Percentiles rank a stretch among this genome's conserved stretches.
phyloP scores from a whole-genome alignment of 2,888 invertebrate species.

The Erebia aethiops region DNA sequence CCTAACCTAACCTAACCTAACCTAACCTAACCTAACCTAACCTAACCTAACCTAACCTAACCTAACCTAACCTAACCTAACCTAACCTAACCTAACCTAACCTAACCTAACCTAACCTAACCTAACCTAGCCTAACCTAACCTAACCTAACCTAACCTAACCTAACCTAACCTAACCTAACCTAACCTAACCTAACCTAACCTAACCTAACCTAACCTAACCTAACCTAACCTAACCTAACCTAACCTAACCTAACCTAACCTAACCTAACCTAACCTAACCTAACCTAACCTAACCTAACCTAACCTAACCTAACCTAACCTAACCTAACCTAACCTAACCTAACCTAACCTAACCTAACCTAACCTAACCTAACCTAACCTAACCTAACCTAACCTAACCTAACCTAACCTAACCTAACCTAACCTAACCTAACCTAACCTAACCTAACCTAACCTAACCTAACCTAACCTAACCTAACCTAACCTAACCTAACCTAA shows the following conservation, averaged over 20 bases:
- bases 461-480: not conserved
- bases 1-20: constrained; percentile 1
- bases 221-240: constrained; percentile 22
- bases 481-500: not conserved
- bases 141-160: constrained; percentile 1
- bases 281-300: too few species aligned
- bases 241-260: constrained; percentile 23
- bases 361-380: not conserved
- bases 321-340: too few species aligned
- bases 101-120: not conserved
- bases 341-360: not conserved
- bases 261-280: not conserved
- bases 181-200: constrained; percentile 19
- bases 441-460: not conserved
- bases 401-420: constrained; percentile 4
- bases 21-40: constrained; percentile 1
- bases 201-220: constrained; percentile 20
- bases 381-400: not conserved
- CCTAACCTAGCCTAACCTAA: not conserved
- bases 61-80: constrained; percentile 3
- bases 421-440: not conserved
- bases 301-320: too few species aligned
- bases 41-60: constrained; percentile 1
- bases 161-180: constrained; percentile 39
- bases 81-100: constrained; percentile 2